Percentiles rank a stretch among this genome's conserved stretches.
Evolutionary conservation across 2,888 invertebrate genomes (phyloP).

Genomic region (Peribatodes rhomboidaria): DNA sequence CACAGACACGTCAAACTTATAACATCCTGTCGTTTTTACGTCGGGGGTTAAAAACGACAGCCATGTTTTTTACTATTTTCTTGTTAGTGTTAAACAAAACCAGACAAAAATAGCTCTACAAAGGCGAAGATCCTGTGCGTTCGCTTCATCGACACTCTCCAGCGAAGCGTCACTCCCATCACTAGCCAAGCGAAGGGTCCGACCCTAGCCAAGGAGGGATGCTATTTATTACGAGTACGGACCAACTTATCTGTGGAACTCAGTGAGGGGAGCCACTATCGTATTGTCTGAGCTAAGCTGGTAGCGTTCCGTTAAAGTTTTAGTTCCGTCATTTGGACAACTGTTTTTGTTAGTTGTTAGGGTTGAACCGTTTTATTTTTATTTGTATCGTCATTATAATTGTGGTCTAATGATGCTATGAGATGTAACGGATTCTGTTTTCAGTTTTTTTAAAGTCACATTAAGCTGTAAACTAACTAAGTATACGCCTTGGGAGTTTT

Average conservation of each 20-base stretch:
- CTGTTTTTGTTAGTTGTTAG: background rate
- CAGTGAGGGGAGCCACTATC: background rate
- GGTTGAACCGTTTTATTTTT: conserved; percentile 73
- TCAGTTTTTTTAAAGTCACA: background rate
- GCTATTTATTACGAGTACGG: conserved; percentile 72
- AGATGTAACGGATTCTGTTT: conserved; percentile 23
- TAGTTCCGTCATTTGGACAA: background rate
- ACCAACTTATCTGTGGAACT: background rate
- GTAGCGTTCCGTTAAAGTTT: background rate
- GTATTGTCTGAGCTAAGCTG: background rate
- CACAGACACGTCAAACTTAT: too few species aligned
- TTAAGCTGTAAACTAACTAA: too few species aligned
- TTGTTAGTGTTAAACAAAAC: background rate
- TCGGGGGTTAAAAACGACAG: background rate
- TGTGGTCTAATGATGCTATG: conserved; percentile 72
- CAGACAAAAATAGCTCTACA: conserved; percentile 34
- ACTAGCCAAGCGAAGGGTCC: conserved; percentile 65
- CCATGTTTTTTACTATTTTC: background rate
- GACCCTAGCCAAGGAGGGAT: conserved; percentile 65
- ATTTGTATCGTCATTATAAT: conserved; percentile 76
- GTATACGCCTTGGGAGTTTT: too few species aligned
- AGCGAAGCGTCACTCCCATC: conserved; percentile 52
- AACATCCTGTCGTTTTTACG: too few species aligned
- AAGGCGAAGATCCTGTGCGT: conserved; percentile 53
- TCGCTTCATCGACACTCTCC: conserved; percentile 60